A percentile compares a stretch with the other conserved stretches of the same genome.
Evolutionary conservation across 2,797 vertebrate species (phyloP).

Genomic region (Typhlichthys subterraneus): DNA sequence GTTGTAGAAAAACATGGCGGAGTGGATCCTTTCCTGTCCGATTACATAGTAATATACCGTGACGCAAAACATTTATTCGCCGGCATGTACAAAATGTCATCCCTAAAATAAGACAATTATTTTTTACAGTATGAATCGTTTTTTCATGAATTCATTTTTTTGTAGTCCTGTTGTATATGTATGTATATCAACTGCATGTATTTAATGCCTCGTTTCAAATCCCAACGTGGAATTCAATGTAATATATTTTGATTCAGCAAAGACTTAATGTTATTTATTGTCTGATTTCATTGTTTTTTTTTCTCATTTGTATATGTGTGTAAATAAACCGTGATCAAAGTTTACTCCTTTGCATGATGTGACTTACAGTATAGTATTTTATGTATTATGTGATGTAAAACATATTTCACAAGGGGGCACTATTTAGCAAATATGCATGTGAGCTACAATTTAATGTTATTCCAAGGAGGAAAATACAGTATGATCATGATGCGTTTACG

Average conservation of each 20-base stretch:
- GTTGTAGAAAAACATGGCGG: background rate
- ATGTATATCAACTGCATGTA: slow-evolving; percentile 49
- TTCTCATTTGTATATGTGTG: slow-evolving; percentile 59
- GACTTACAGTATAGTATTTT: no score
- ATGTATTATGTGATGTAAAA: background rate
- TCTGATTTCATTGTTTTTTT: slow-evolving; percentile 25
- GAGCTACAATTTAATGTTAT: no score
- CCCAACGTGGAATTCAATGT: slow-evolving; percentile 50
- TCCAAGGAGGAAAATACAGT: no score
- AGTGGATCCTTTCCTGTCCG: slow-evolving; percentile 5
- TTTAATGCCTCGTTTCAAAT: slow-evolving; percentile 57
- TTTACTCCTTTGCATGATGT: slow-evolving; percentile 27
- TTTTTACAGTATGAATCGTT: slow-evolving; percentile 42
- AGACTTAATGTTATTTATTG: slow-evolving; percentile 44
- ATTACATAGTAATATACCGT: slow-evolving; percentile 2
- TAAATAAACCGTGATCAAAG: slow-evolving; percentile 75
- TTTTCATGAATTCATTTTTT: no score
- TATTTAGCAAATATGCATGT: background rate
- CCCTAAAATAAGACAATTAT: slow-evolving; percentile 39
- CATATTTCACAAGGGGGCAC: slow-evolving; percentile 39
- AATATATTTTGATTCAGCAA: slow-evolving; percentile 9
- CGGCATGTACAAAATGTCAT: slow-evolving; percentile 23
- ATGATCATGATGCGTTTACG: no score
- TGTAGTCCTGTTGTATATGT: slow-evolving; percentile 21
- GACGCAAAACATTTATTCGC: slow-evolving; percentile 19